Evolutionary conservation across 1,140 invertebrate species (phyloP), one percentile per base, ranked within the genome.

Genomic region (Bathynomus jamesi): DNA sequence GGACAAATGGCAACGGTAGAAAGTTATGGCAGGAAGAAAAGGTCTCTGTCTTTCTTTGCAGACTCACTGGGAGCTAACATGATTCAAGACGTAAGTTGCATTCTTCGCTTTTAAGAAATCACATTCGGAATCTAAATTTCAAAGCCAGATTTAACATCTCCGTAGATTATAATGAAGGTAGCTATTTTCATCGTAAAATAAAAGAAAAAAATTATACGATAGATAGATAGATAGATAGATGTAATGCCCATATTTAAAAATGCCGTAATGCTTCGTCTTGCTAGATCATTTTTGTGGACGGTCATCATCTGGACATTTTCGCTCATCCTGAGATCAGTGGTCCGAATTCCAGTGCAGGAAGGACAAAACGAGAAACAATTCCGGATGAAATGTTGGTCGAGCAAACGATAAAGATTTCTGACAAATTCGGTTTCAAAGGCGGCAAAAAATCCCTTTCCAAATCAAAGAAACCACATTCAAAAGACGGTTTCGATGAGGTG

Each of bases 341-440:
- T n/a, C 11, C 4, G 25, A 21, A 21, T 11, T 24, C 8, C 24
- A n/a, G 32, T 67, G 69, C n/a, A 29, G 28, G 32, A 71, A 72
- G 67, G 25, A 61, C 17, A 67, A 70, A 21, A 66, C 72, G 7
- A 53, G 69, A 73, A 31, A 21, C 31, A 8, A 71, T 77, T 31
- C 75, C 75, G 70, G 91, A 94, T 78, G 91, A 94, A 80, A 87
- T 95, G 79, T 86, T 95, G 11, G 85, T 96, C 28, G 91, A 94
- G 21, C 91, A 95, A 80, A 91, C 91, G 28, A 95, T 96, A 79
- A 91, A 93, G 81, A 95, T 96, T 79, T 93, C 90, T 24, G 93
- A 96, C 82, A 93, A 93, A 79, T 95, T 95, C 81, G 90, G 90
- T 11, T 72, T 78, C 75, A 67, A 74, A 8, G 66, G 78, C 66